These are phyloP conservation scores for Margarornis squamiger DNA, from an alignment of 2,797 vertebrate species.

Conservation along the genomic window DNA sequence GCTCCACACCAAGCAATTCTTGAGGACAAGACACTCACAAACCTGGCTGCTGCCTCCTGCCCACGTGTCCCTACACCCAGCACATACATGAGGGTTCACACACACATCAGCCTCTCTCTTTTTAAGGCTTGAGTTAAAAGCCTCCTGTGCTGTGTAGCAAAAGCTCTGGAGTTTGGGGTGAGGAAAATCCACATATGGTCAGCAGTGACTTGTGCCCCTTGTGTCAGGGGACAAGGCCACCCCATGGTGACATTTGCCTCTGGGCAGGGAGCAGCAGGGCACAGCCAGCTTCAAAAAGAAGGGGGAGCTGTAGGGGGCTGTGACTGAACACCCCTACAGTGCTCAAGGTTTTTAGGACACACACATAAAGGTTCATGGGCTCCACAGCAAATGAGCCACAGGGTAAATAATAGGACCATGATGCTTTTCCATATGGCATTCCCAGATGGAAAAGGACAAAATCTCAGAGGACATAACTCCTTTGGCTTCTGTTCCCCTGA, in stretches of 20 bases:
- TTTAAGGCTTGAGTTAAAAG: neutral
- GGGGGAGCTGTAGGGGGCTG: neutral
- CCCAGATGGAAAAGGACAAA: neutral
- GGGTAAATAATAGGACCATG: neutral
- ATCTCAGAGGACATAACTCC: neutral
- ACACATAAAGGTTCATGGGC: rapidly evolving
- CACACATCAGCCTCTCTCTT: too few relatives aligned
- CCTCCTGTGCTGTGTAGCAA: rapidly evolving
- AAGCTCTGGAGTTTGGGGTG: neutral
- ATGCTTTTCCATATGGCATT: neutral
- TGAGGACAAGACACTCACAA: neutral
- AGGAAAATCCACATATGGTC: neutral
- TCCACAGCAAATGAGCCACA: rapidly evolving
- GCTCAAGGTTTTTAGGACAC: neutral
- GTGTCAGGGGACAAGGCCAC: neutral
- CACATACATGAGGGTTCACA: rapidly evolving
- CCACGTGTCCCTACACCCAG: rapidly evolving
- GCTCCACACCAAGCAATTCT: neutral
- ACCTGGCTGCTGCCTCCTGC: neutral
- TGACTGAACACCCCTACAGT: neutral
- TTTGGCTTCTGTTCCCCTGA: neutral
- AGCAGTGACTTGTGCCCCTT: neutral
- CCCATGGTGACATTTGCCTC: rapidly evolving
- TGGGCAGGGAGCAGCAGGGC: neutral
- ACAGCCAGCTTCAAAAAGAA: neutral